These are phyloP conservation scores for Kryptolebias marmoratus DNA, from an alignment of 2,113 vertebrate genomes.

Conservation along the genomic window DNA sequence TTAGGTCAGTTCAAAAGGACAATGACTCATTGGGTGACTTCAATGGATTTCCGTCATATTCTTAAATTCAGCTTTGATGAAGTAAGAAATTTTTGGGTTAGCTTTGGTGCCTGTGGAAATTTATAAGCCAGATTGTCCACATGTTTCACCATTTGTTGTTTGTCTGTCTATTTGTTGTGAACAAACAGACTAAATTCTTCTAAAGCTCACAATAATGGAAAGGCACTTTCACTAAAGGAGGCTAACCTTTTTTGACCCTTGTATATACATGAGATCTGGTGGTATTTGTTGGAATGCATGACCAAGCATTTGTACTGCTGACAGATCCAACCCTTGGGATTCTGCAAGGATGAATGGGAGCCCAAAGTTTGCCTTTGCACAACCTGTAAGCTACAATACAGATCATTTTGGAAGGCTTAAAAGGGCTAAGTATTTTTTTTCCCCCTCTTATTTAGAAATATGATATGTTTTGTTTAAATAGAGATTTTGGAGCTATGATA, in stretches of 20 bases:
- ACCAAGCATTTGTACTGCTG: conserved; percentile 1
- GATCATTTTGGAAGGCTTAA: too few species aligned
- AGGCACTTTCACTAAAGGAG: neutral
- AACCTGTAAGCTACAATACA: neutral
- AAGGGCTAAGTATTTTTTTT: too few species aligned
- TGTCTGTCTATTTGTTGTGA: neutral
- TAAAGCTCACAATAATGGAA: neutral
- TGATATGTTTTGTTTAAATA: conserved; percentile 7
- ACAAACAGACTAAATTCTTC: neutral
- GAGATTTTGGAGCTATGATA: neutral
- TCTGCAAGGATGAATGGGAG: neutral
- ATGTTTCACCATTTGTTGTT: conserved; percentile 8
- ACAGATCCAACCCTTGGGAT: neutral
- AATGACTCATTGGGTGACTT: neutral
- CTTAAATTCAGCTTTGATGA: neutral
- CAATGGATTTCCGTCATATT: neutral
- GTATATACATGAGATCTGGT: neutral
- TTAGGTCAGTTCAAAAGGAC: conserved; percentile 33
- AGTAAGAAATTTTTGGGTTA: neutral
- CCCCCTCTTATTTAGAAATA: neutral
- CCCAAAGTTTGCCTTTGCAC: neutral
- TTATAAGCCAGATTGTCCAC: neutral
- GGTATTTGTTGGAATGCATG: conserved; percentile 22
- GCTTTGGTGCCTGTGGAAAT: neutral
- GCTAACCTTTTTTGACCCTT: neutral